Evolutionary conservation across 2,888 invertebrate species (phyloP).

Genomic region (Acronicta aceris): DNA sequence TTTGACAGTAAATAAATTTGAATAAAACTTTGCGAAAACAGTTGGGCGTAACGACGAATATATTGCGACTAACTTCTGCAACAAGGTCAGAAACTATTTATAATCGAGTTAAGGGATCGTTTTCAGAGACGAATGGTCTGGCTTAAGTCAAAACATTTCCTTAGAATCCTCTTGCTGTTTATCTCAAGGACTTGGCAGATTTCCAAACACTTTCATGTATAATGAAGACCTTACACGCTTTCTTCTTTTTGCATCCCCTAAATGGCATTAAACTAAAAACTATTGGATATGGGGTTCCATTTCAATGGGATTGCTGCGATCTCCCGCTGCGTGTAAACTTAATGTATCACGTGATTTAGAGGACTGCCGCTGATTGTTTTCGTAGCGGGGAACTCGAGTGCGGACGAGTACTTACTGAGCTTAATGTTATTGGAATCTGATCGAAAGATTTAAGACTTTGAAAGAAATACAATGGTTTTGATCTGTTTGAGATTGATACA

Average conservation of each 20-base stretch:
- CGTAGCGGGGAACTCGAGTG: conserved; percentile 28
- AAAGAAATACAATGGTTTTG: conserved; percentile 10
- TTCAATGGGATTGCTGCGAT: conserved; percentile 39
- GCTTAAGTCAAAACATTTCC: conserved; percentile 31
- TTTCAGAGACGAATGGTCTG: conserved; percentile 19
- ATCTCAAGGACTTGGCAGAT: conserved; percentile 30
- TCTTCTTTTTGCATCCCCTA: conserved; percentile 31
- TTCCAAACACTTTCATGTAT: conserved; percentile 31
- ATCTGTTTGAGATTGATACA: conserved; percentile 9
- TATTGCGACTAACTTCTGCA: conserved; percentile 36
- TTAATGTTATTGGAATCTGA: conserved; percentile 49
- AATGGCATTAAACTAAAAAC: conserved; percentile 41
- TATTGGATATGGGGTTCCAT: conserved; percentile 44
- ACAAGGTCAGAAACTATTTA: conserved; percentile 50
- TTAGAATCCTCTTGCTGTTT: conserved; percentile 25
- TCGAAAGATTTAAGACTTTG: conserved; percentile 43
- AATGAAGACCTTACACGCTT: conserved; percentile 18
- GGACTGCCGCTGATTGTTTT: conserved; percentile 48
- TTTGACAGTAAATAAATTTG: conserved; percentile 51
- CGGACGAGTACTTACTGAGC: conserved; percentile 21
- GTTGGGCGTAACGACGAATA: conserved; percentile 41
- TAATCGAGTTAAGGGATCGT: conserved; percentile 39
- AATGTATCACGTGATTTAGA: conserved; percentile 54
- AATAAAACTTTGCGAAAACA: conserved; percentile 42
- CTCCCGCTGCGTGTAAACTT: conserved; percentile 53